These are phyloP conservation scores for Chironomus riparius DNA, from an alignment of 2,888 invertebrate species.

Conservation along the genomic window DNA sequence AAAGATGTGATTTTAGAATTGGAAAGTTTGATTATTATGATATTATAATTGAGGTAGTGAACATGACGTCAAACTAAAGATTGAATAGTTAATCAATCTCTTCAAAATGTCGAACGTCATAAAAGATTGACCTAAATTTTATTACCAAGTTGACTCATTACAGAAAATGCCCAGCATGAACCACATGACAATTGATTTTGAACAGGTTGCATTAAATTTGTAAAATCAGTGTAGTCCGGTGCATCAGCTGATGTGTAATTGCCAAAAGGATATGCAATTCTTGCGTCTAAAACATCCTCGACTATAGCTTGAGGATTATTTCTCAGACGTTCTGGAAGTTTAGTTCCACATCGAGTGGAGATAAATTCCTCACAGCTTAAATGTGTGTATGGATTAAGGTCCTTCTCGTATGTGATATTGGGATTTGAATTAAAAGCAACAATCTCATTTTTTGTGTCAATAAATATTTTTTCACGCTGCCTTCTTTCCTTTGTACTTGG, in stretches of 20 bases:
- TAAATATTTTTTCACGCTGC: too few relatives aligned
- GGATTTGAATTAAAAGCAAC: too few relatives aligned
- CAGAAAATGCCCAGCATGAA: not conserved
- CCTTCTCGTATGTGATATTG: too few relatives aligned
- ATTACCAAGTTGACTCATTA: not conserved
- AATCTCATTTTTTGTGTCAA: too few relatives aligned
- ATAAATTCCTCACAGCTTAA: not conserved
- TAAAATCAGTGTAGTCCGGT: not conserved
- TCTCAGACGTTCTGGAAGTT: not conserved
- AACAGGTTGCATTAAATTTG: not conserved
- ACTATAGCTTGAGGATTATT: not conserved
- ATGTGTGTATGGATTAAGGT: not conserved
- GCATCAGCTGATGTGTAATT: not conserved
- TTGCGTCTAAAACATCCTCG: not conserved
- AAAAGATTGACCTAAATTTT: not conserved
- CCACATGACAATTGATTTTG: not conserved
- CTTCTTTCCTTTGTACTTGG: too few relatives aligned
- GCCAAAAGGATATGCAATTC: not conserved
- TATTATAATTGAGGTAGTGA: too few relatives aligned
- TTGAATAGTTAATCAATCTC: too few relatives aligned
- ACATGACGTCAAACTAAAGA: too few relatives aligned
- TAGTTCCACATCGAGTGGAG: not conserved
- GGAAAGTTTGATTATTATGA: too few relatives aligned
- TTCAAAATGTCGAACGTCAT: too few relatives aligned
- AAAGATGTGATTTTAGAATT: too few relatives aligned